A percentile compares a stretch with the other conserved stretches of the same genome.
phyloP scores from a whole-genome alignment of 2,797 vertebrate species.

The Gila robusta region DNA sequence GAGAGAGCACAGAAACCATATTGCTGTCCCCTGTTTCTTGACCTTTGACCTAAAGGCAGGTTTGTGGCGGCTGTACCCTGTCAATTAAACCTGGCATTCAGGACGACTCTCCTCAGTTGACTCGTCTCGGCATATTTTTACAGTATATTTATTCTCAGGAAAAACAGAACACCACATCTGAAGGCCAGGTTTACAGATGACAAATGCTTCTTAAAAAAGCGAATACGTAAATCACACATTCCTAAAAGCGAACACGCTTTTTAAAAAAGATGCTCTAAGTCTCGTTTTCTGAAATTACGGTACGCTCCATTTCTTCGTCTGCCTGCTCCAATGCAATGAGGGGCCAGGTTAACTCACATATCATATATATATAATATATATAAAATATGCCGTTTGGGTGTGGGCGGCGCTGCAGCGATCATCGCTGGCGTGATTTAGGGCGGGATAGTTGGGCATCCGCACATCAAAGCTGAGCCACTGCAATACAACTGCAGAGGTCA shows the following conservation, averaged over 20 bases:
- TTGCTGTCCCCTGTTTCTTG: conserved; percentile 67
- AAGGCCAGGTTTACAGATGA: conserved; percentile 18
- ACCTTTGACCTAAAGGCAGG: conserved; percentile 68
- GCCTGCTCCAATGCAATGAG: conserved; percentile 69
- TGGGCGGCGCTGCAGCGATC: conserved; percentile 75
- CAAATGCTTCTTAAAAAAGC: background rate
- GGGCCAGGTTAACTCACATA: conserved; percentile 87
- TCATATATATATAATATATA: conserved; percentile 90
- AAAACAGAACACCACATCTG: background rate
- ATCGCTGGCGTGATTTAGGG: conserved; percentile 70
- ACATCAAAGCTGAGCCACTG: conserved; percentile 75
- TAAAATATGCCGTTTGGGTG: conserved; percentile 84
- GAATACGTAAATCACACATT: background rate
- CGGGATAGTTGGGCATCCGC: conserved; percentile 58
- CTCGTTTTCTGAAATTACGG: conserved; percentile 8
- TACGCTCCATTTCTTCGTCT: conserved; percentile 59
- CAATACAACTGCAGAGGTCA: conserved; percentile 84
- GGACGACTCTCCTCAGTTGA: background rate
- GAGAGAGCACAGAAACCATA: conserved; percentile 71
- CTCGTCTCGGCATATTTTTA: background rate
- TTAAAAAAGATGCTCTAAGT: background rate
- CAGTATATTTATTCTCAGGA: background rate
- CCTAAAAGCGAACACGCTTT: background rate
- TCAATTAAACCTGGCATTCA: conserved; percentile 17
- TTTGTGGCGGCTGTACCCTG: conserved; percentile 35